These are phyloP conservation scores for Drosophila albomicans DNA, from an alignment of 1,140 invertebrate species.

Conservation along the genomic window DNA sequence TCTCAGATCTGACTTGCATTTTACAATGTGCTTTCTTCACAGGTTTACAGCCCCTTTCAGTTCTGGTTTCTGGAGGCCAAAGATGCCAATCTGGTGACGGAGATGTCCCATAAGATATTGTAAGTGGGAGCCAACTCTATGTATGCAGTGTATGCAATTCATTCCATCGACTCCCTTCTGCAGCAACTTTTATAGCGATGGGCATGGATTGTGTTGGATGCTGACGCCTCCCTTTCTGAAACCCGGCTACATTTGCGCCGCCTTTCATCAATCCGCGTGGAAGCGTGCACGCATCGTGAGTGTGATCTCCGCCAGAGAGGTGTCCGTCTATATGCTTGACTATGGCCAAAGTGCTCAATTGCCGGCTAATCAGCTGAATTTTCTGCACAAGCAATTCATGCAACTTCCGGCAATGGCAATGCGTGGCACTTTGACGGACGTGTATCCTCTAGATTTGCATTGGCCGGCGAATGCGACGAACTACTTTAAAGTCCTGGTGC, in stretches of 20 bases:
- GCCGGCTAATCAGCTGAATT: constrained; percentile 3
- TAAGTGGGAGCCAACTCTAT: constrained; percentile 14
- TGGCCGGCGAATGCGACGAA: constrained; percentile 19
- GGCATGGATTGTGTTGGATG: neutral
- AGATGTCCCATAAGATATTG: neutral
- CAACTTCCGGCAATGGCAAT: constrained; percentile 13
- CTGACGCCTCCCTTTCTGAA: constrained; percentile 17
- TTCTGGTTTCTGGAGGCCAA: constrained; percentile 49
- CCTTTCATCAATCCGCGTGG: neutral
- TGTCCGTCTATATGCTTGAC: constrained; percentile 47
- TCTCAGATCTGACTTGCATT: neutral
- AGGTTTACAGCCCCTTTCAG: constrained; percentile 60
- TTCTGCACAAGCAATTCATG: neutral
- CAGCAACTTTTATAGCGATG: constrained; percentile 10
- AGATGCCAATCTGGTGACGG: neutral
- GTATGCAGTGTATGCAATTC: too few species aligned
- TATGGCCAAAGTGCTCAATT: constrained; percentile 27
- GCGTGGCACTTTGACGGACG: constrained; percentile 45
- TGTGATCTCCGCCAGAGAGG: rapidly evolving
- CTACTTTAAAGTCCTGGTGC: neutral
- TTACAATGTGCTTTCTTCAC: neutral
- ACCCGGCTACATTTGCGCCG: constrained; percentile 45
- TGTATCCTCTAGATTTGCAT: constrained; percentile 44
- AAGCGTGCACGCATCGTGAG: constrained; percentile 35
- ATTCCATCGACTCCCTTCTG: too few species aligned